Evolutionary conservation across 2,888 invertebrate genomes (phyloP), one percentile per base, ranked within the genome.

Genomic region (Stenodema calcarata): DNA sequence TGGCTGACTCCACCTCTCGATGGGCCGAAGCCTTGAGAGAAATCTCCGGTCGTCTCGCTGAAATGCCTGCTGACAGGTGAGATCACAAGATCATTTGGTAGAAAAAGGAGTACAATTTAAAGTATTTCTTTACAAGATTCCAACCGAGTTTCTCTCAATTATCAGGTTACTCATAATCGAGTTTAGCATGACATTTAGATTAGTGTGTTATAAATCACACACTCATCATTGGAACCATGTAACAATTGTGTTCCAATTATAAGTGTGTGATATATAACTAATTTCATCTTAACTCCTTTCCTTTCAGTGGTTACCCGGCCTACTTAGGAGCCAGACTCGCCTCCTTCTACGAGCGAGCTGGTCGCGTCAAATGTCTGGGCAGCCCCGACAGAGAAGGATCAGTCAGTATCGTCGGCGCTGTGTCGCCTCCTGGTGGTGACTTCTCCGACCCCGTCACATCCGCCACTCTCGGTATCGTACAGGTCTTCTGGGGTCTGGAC

Each of bases 11-110:
- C 41, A 99, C 99, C 27, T 99, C 99, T 16, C 97, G 99, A 93
- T 99, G 99, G 99, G 99, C 99, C 88, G 99, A 99, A 92, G 99
- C 99, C 90, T 94, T 99, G 92, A 95, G 99, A 93, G 99, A 99
- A 95, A 99, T 99, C 93, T 99, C 99, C 0, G 99, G 94, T 90
- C 99, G 99, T 92, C 93, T 99, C 91, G 99, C 99, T 91, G 99
- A 99, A 94, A 99, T 99, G 99, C 99, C 99, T 91, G 99, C 99
- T 90, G 98, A 97, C 90, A 91, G 91, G 91, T 91, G 47, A 27
- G 69, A 62, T 70, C 18, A 0, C 41, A n/a, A 4, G 35, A 35
- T 35, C 35, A 4, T 35, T 7, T 35, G 2, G 35, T 86, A 70
- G 69, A n/a, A n/a, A n/a, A n/a, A n/a, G n/a, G n/a, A n/a, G n/a